Base-by-base conservation (phyloP, 2,113 vertebrate genomes). In the Ammodytes marinus region DNA sequence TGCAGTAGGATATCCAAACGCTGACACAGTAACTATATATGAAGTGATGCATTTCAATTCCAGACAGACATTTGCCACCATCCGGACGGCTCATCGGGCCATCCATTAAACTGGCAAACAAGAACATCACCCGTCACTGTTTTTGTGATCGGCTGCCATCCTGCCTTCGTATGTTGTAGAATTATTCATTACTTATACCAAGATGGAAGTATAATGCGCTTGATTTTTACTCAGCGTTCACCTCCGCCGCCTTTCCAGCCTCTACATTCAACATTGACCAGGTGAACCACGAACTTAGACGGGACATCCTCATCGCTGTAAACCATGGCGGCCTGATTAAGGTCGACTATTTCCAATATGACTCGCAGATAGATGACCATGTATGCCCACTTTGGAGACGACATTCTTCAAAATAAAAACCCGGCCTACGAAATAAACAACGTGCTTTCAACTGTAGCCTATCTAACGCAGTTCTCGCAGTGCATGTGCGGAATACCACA, bases 261-360 rank as follows among this genome's bases (percentile, higher is more conserved):
- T 85, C 80, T 84, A 80, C 81, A 78, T 86, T 76, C 81, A 83
- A 46, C 53, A 58, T 70, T 82, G 89, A 84, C 88, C 93, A 91
- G 90, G 92, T 93, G 92, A 93, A 92, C 83, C 86, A 46, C 85
- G 53, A 94, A 94, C 91, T 94, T 91, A 77, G 76, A 92, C 90
- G 92, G 93, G 93, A 94, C 92, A 93, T 88, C 86, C 84, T 90
- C 82, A 64, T 71, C 82, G 46, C 83, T 40, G 71, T 74, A 12
- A 73, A 88, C 82, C 91, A 91, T 91, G 91, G 89, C 91, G 91
- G 91, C 91, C 92, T 91, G 86, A 87, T 88, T 76, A 60, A 76
- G 86, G 86, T 92, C 86, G 75, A 84, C 91, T 88, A 92, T 91
- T 86, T 88, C 83, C 85, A 14, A 53, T 83, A 63, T 78, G 87